Percentiles rank a stretch among this genome's conserved stretches.
Evolutionary conservation across 2,113 vertebrate species (phyloP).

Genomic region (Festucalex cinctus): DNA sequence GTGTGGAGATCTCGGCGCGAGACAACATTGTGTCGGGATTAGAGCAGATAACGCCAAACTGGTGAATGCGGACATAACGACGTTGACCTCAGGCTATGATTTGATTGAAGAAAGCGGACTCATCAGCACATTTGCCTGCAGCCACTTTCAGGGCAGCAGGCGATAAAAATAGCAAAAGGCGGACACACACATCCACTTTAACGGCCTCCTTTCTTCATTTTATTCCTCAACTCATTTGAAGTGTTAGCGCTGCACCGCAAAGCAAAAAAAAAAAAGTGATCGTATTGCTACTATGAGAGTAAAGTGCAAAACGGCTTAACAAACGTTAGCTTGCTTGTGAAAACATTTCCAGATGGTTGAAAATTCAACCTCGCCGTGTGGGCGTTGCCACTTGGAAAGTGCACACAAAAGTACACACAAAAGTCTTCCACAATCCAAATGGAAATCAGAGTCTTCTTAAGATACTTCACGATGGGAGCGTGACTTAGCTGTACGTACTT

Average conservation of each 20-base stretch:
- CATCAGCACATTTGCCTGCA: slow-evolving; percentile 24
- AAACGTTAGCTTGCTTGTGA: not conserved
- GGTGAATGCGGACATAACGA: slow-evolving; percentile 24
- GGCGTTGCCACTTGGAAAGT: not conserved
- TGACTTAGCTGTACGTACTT: not conserved
- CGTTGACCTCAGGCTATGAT: slow-evolving; percentile 36
- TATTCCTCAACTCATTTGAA: not conserved
- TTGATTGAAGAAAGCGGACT: slow-evolving; percentile 46
- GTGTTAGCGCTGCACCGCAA: too few species aligned
- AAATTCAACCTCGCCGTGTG: not conserved
- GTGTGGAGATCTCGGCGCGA: slow-evolving; percentile 36
- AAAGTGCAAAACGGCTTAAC: not conserved
- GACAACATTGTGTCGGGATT: slow-evolving; percentile 32
- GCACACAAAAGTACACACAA: not conserved
- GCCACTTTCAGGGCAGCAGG: slow-evolving; percentile 12
- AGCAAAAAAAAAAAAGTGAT: too few species aligned
- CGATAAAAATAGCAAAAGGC: slow-evolving; percentile 28
- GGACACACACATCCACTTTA: slow-evolving; percentile 16
- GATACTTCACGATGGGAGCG: not conserved
- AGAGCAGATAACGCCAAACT: slow-evolving; percentile 30
- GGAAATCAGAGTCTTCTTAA: not conserved
- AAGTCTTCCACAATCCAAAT: not conserved
- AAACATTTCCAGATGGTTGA: not conserved
- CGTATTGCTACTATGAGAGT: too few species aligned
- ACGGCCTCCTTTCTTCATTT: slow-evolving; percentile 24